Percentiles rank a stretch among this genome's conserved stretches.
These are phyloP conservation scores for Periophthalmus modestus DNA, from an alignment of 2,113 vertebrate genomes.

Conservation along the genomic window DNA sequence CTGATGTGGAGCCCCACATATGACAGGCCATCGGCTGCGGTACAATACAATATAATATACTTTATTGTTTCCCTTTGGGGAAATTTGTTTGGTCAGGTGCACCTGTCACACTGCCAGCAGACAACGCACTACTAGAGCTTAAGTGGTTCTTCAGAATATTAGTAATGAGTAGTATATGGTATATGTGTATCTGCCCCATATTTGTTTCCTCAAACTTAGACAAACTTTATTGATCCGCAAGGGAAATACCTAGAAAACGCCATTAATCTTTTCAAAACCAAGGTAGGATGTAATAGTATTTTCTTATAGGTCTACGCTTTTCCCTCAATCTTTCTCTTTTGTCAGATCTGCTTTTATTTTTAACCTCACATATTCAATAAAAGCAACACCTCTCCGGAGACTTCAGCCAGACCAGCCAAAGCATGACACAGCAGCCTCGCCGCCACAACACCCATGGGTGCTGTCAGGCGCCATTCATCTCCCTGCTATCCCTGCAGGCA, in stretches of 20 bases:
- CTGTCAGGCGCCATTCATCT: conserved; percentile 69
- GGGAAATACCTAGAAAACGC: neutral
- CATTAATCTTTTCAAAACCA: too few species aligned
- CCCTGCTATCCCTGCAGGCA: conserved; percentile 35
- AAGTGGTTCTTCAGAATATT: neutral
- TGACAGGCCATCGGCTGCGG: conserved; percentile 45
- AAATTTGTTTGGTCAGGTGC: neutral
- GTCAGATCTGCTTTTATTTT: conserved; percentile 48
- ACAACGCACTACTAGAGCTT: neutral
- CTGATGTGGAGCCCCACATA: conserved; percentile 26
- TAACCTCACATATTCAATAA: conserved; percentile 48
- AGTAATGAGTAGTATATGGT: neutral
- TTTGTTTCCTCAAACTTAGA: neutral
- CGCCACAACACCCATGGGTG: conserved; percentile 39
- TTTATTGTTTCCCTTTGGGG: too few species aligned
- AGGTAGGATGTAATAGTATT: neutral
- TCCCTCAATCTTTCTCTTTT: conserved; percentile 7
- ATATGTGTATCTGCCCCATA: too few species aligned
- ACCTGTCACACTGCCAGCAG: conserved; percentile 51
- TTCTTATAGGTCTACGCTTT: neutral
- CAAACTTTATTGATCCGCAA: too few species aligned
- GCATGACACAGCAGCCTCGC: conserved; percentile 69
- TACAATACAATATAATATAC: too few species aligned
- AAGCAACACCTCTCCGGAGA: conserved; percentile 49
- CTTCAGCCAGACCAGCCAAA: conserved; percentile 60